These are phyloP conservation scores for Theocolax elegans DNA, from an alignment of 1,140 invertebrate genomes.

Conservation along the genomic window DNA sequence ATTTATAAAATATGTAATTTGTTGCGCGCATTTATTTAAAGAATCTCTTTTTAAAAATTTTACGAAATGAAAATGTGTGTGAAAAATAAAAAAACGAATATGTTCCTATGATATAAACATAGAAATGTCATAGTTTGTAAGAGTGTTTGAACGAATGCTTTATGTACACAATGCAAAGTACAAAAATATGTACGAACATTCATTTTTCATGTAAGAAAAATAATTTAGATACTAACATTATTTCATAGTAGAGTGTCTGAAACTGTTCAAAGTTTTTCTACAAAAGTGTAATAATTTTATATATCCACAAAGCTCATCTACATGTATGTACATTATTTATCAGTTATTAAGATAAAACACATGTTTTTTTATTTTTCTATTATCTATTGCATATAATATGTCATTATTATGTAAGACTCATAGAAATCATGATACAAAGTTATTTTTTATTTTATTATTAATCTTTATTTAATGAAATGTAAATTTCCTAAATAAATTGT, in stretches of 20 bases:
- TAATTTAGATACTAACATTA: neutral
- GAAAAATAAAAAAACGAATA: neutral
- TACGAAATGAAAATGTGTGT: neutral
- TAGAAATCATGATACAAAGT: conserved; percentile 10
- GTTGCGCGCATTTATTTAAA: conserved; percentile 11
- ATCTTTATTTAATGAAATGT: conserved; percentile 21
- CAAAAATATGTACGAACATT: neutral
- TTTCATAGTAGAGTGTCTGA: neutral
- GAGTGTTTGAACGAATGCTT: conserved; percentile 1
- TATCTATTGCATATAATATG: neutral
- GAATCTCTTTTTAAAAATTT: neutral
- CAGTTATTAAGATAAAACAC: neutral
- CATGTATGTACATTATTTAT: conserved; percentile 13
- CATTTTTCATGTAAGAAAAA: neutral
- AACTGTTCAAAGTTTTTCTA: conserved; percentile 22
- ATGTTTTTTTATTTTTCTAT: conserved; percentile 35
- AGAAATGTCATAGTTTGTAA: conserved; percentile 18
- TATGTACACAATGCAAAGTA: neutral
- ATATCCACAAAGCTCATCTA: neutral
- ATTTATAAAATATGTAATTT: neutral
- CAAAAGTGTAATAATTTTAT: conserved; percentile 20
- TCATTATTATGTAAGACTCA: neutral
- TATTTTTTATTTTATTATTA: neutral
- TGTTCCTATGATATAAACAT: conserved; percentile 2
- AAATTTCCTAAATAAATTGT: conserved; percentile 17